A percentile compares a stretch with the other conserved stretches of the same genome.
Evolutionary conservation across 2,797 vertebrate genomes (phyloP).

Genomic region (Sebastiscus tertius): DNA sequence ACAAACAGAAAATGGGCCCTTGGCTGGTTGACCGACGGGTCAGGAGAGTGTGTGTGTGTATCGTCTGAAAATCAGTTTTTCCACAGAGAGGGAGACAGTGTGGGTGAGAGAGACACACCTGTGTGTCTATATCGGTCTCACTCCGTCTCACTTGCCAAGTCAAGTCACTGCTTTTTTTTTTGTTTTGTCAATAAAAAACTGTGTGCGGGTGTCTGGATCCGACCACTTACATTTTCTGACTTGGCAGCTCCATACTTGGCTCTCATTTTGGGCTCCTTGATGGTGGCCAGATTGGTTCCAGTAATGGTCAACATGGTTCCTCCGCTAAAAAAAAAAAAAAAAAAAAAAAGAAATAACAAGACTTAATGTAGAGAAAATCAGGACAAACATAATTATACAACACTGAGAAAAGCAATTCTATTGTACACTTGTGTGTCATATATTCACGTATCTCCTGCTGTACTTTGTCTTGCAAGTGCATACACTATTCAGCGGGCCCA

Average conservation of each 20-base stretch:
- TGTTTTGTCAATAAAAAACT: conserved; percentile 46
- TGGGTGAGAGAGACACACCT: conserved; percentile 24
- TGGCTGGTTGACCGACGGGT: conserved; percentile 75
- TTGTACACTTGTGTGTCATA: conserved; percentile 9
- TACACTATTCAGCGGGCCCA: conserved; percentile 25
- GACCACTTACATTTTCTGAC: conserved; percentile 90
- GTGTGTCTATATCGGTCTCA: conserved; percentile 35
- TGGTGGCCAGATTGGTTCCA: conserved; percentile 93
- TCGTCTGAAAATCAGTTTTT: conserved; percentile 34
- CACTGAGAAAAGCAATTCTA: neutral
- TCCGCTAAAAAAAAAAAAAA: conserved; percentile 81
- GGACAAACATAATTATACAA: conserved; percentile 16
- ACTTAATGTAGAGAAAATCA: conserved; percentile 2
- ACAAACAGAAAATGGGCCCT: conserved; percentile 78
- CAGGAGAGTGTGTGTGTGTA: conserved; percentile 56
- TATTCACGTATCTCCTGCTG: neutral
- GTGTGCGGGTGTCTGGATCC: conserved; percentile 23
- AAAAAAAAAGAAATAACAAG: conserved; percentile 18
- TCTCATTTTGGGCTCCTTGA: conserved; percentile 95
- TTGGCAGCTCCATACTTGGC: conserved; percentile 90
- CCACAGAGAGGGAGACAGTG: conserved; percentile 15
- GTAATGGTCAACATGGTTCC: conserved; percentile 92
- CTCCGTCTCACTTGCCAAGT: conserved; percentile 13
- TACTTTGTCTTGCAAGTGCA: conserved; percentile 1
- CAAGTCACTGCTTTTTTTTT: conserved; percentile 27